These are phyloP conservation scores for Bruchidius siliquastri DNA, from an alignment of 2,888 invertebrate species.

Conservation along the genomic window DNA sequence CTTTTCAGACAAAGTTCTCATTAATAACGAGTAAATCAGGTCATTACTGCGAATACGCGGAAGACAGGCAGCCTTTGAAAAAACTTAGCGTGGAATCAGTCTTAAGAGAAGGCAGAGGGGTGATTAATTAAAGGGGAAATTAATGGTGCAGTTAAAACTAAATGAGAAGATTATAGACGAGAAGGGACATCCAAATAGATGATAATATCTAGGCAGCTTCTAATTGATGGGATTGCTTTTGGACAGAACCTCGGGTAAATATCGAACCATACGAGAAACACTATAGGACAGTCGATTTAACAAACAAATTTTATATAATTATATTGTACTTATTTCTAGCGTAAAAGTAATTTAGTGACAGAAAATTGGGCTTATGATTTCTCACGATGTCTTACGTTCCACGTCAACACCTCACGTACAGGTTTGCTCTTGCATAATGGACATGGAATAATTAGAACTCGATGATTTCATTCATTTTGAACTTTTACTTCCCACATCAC, in stretches of 20 bases:
- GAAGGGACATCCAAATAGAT: constrained; percentile 8
- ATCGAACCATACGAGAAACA: constrained; percentile 28
- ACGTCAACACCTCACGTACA: too few relatives aligned
- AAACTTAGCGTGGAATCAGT: background rate
- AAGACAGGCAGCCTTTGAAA: background rate
- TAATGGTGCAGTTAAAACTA: constrained; percentile 7
- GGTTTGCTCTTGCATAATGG: too few relatives aligned
- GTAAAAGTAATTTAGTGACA: too few relatives aligned
- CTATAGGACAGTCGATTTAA: background rate
- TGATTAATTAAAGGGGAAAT: constrained; percentile 5
- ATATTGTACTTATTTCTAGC: too few relatives aligned
- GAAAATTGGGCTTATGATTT: too few relatives aligned
- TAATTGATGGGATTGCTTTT: constrained; percentile 34
- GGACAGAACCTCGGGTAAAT: constrained; percentile 26
- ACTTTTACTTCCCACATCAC: too few relatives aligned
- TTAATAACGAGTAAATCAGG: background rate
- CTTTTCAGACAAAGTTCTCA: background rate
- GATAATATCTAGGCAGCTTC: constrained; percentile 26
- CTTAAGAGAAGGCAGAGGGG: background rate
- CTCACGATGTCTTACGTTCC: too few relatives aligned
- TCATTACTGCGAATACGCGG: background rate
- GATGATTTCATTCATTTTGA: too few relatives aligned
- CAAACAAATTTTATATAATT: constrained; percentile 23
- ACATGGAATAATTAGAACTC: too few relatives aligned
- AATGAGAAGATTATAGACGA: constrained; percentile 14